A percentile compares a stretch with the other conserved stretches of the same genome.
Conservation (phyloP, 2,797 vertebrate species). For the Limosa lapponica region DNA sequence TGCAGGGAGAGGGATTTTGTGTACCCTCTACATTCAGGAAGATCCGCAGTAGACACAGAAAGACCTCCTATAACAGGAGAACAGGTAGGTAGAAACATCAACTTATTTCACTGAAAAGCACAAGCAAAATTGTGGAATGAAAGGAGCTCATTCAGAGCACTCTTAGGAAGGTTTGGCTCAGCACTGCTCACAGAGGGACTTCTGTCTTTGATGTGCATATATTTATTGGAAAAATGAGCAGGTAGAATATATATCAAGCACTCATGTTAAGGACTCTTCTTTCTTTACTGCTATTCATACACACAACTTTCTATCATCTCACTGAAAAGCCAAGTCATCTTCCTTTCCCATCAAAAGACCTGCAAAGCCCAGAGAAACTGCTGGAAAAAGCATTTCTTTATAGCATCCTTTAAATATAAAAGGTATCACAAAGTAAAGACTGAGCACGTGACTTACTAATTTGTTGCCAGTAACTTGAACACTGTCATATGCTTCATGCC, state of each 20-base stretch:
- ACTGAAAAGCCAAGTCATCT: background rate
- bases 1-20: background rate
- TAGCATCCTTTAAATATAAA: background rate
- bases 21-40: background rate
- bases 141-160: background rate
- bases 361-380: background rate
- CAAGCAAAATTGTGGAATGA: background rate
- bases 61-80: background rate
- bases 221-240: constrained; percentile 36
- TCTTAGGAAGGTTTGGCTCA: background rate
- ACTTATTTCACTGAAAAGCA: background rate
- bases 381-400: background rate
- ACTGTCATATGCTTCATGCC: background rate
- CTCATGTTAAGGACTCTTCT: background rate
- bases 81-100: background rate
- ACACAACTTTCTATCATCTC: background rate
- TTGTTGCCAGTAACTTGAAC: background rate
- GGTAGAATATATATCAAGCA: background rate
- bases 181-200: background rate
- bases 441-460: background rate
- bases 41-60: background rate
- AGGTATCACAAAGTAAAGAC: background rate
- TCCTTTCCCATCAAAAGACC: background rate
- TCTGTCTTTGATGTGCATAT: background rate
- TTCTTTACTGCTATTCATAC: background rate